Percentiles rank a stretch among this genome's conserved stretches.
Conservation (phyloP, 2,888 invertebrate species). For the Acrocera orbiculus region DNA sequence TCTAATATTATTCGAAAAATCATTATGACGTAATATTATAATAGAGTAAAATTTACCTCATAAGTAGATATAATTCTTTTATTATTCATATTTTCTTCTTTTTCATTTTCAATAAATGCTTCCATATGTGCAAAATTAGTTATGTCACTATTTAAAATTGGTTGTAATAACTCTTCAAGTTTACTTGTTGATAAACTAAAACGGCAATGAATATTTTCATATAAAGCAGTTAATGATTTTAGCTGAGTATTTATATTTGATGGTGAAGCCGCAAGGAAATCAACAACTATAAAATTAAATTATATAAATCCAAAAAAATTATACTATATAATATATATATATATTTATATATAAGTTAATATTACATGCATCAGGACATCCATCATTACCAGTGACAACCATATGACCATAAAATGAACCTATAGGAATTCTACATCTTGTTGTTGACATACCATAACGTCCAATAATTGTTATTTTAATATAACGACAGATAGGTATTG, state of each 20-base stretch:
- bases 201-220: constrained; percentile 64
- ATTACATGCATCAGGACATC: constrained; percentile 24
- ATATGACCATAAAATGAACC: constrained; percentile 90
- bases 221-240: constrained; percentile 46
- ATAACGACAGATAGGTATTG: constrained; percentile 74
- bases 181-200: constrained; percentile 72
- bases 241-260: constrained; percentile 36
- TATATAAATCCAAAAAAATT: constrained; percentile 4
- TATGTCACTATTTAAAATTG: constrained; percentile 59
- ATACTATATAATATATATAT: constrained; percentile 5
- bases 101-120: constrained; percentile 54
- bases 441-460: constrained; percentile 78
- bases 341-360: not conserved
- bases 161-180: constrained; percentile 59
- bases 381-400: constrained; percentile 51
- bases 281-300: constrained; percentile 14
- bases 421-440: constrained; percentile 74
- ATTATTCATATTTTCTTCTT: constrained; percentile 38
- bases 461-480: constrained; percentile 86
- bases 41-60: no score
- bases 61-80: constrained; percentile 35
- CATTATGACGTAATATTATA: no score
- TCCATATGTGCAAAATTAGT: constrained; percentile 70
- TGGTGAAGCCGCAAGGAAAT: constrained; percentile 21
- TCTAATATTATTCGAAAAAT: no score